Conservation (phyloP, 1,140 invertebrate genomes). For the Fopius arisanus region DNA sequence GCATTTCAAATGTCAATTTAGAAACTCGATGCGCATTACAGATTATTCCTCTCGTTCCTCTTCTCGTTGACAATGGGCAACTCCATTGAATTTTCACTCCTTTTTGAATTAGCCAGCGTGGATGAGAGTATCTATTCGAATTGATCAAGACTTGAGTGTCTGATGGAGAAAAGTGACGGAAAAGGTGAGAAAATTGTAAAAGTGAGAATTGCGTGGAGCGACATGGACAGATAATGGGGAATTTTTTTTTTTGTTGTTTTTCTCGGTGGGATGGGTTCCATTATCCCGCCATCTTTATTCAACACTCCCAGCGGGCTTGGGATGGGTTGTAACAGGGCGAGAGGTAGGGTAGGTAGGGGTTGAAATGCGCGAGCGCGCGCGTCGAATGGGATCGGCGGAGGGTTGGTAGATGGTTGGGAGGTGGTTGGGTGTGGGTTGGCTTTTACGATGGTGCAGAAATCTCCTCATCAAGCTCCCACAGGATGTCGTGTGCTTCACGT, state of each 20-base stretch:
- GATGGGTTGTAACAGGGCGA: slow-evolving; percentile 24
- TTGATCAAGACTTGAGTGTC: background rate
- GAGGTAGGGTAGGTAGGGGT: background rate
- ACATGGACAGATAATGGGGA: slow-evolving; percentile 45
- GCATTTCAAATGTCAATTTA: too few relatives aligned
- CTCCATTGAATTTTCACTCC: too few relatives aligned
- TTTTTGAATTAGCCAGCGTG: background rate
- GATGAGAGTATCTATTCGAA: background rate
- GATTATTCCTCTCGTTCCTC: too few relatives aligned
- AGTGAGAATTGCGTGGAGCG: too few relatives aligned
- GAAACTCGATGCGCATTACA: too few relatives aligned
- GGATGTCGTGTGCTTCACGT: background rate
- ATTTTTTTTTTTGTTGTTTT: slow-evolving; percentile 33
- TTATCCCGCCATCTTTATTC: slow-evolving; percentile 61
- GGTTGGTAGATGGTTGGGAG: slow-evolving; percentile 18
- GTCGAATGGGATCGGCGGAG: slow-evolving; percentile 39
- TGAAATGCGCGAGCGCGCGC: slow-evolving; percentile 24
- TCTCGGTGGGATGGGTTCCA: slow-evolving; percentile 38
- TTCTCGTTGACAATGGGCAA: too few relatives aligned
- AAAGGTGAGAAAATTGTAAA: too few relatives aligned
- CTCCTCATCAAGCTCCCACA: slow-evolving; percentile 60
- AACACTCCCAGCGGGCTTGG: slow-evolving; percentile 39
- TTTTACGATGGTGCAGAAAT: slow-evolving; percentile 63
- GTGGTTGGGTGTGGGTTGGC: slow-evolving; percentile 15
- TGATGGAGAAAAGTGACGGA: background rate